Evolutionary conservation across 2,888 invertebrate genomes (phyloP).

Genomic region (Ornithoptera alexandrae): DNA sequence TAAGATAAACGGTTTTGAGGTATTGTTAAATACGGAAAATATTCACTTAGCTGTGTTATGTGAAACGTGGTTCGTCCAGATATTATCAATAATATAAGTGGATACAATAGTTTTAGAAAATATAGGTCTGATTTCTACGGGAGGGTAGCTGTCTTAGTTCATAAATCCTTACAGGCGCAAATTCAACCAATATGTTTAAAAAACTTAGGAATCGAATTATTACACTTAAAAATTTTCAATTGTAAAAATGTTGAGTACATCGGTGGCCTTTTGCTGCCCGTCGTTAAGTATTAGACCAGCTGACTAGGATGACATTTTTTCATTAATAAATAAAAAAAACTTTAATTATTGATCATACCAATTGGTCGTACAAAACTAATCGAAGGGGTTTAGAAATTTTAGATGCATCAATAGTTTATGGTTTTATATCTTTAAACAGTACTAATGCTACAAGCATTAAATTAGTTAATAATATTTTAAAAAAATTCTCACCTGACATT

Average conservation of each 20-base stretch:
- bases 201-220: conserved; percentile 29
- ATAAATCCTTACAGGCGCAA: conserved; percentile 27
- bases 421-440: conserved; percentile 18
- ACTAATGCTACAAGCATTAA: conserved; percentile 22
- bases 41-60: conserved; percentile 32
- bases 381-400: conserved; percentile 29
- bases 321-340: conserved; percentile 31
- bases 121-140: conserved; percentile 31
- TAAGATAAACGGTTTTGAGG: no score
- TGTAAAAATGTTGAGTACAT: conserved; percentile 28
- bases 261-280: conserved; percentile 32
- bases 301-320: conserved; percentile 27
- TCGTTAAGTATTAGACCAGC: conserved; percentile 14
- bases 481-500: conserved; percentile 29
- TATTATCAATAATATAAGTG: conserved; percentile 8
- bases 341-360: conserved; percentile 3
- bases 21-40: conserved; percentile 25
- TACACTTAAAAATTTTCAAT: conserved; percentile 28
- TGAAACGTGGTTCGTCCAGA: conserved; percentile 34
- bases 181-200: background rate
- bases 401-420: conserved; percentile 15
- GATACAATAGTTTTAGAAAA: conserved; percentile 27
- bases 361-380: conserved; percentile 29
- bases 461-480: conserved; percentile 21
- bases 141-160: conserved; percentile 28